Evolutionary conservation across 2,113 vertebrate genomes (phyloP).

Genomic region (Thunnus thynnus): DNA sequence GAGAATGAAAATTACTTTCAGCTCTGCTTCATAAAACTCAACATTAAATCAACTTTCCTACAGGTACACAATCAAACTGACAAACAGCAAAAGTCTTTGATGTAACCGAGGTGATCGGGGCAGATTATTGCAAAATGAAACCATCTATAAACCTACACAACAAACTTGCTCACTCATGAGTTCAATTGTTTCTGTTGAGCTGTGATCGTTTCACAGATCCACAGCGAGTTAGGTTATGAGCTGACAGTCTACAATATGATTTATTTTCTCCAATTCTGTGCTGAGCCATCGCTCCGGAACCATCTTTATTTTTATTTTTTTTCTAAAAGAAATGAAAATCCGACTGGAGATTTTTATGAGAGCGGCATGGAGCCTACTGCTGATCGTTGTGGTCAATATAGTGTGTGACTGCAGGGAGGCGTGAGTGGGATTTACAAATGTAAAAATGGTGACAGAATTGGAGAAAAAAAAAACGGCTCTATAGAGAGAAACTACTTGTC

Average conservation of each 20-base stretch:
- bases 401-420: constrained; percentile 5
- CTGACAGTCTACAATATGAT: constrained; percentile 18
- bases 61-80: too few relatives aligned
- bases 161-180: not conserved
- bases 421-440: constrained; percentile 5
- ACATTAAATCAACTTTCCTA: not conserved
- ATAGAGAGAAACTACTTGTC: constrained; percentile 17
- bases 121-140: too few relatives aligned
- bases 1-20: not conserved
- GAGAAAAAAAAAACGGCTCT: constrained; percentile 1
- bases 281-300: constrained; percentile 29
- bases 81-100: not conserved
- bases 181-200: not conserved
- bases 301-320: constrained; percentile 3
- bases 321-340: constrained; percentile 20
- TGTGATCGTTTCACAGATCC: constrained; percentile 19
- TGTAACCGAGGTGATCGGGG: not conserved
- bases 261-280: constrained; percentile 40
- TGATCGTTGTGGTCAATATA: constrained; percentile 15
- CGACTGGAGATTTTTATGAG: constrained; percentile 17
- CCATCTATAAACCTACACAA: not conserved
- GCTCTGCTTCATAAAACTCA: not conserved
- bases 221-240: not conserved
- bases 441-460: constrained; percentile 8
- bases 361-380: constrained; percentile 21